phyloP scores from a whole-genome alignment of 2,888 invertebrate genomes.

The Griposia aprilina region DNA sequence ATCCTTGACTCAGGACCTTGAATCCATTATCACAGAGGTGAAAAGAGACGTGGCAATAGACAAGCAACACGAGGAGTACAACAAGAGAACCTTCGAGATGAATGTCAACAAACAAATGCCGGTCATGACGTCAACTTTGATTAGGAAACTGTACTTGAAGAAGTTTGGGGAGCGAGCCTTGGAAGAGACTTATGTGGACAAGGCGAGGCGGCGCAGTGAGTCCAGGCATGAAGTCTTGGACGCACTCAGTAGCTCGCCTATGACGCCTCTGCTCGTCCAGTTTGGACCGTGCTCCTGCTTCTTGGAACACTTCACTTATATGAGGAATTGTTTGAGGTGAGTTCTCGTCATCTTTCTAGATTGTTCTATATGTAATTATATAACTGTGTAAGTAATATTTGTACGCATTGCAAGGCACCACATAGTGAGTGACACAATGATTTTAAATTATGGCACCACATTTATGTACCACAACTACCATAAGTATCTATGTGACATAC shows the following conservation, averaged over 20 bases:
- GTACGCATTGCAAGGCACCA: neutral
- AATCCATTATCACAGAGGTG: slow-evolving; percentile 81
- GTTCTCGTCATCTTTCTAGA: slow-evolving; percentile 10
- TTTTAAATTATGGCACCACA: too few species aligned
- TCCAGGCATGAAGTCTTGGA: slow-evolving; percentile 69
- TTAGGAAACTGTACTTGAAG: slow-evolving; percentile 78
- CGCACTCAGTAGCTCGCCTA: slow-evolving; percentile 34
- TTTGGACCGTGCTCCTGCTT: slow-evolving; percentile 75
- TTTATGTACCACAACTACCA: too few species aligned
- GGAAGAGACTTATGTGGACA: slow-evolving; percentile 34
- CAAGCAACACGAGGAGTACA: slow-evolving; percentile 71
- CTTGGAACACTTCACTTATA: slow-evolving; percentile 75
- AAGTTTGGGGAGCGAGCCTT: slow-evolving; percentile 65
- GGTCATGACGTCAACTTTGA: slow-evolving; percentile 77
- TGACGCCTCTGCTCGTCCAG: slow-evolving; percentile 69
- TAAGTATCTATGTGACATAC: too few species aligned
- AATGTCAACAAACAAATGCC: slow-evolving; percentile 80
- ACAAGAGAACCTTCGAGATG: slow-evolving; percentile 70
- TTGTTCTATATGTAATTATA: neutral
- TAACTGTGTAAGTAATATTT: neutral
- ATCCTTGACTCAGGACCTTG: slow-evolving; percentile 75
- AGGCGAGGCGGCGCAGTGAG: slow-evolving; percentile 19
- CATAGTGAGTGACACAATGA: neutral
- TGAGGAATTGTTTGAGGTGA: slow-evolving; percentile 77
- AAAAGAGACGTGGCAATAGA: slow-evolving; percentile 82